A percentile compares a stretch with the other conserved stretches of the same genome.
Evolutionary conservation across 1,140 invertebrate species (phyloP).

Genomic region (Halotydeus destructor): DNA sequence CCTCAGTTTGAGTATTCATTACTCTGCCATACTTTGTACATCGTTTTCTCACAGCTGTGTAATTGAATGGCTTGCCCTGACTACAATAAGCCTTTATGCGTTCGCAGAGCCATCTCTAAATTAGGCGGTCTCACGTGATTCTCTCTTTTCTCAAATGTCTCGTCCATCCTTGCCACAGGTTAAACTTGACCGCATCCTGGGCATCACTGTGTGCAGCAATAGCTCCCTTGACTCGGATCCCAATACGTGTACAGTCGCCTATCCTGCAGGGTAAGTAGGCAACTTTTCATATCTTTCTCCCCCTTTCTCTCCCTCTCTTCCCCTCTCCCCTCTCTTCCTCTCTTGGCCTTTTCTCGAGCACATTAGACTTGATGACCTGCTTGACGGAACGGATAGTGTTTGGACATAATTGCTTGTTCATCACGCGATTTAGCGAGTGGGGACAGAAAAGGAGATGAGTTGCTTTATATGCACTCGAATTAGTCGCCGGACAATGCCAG

Average conservation of each 20-base stretch:
- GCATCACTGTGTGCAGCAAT: conserved; percentile 73
- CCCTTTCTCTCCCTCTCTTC: not conserved
- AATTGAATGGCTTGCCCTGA: not conserved
- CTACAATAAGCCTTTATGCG: not conserved
- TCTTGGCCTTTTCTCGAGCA: too few relatives aligned
- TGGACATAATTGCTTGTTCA: too few relatives aligned
- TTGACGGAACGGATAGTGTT: too few relatives aligned
- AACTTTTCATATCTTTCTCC: conserved; percentile 5
- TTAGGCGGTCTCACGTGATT: not conserved
- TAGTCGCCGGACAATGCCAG: too few relatives aligned
- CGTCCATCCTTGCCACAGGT: conserved; percentile 46
- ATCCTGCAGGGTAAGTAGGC: conserved; percentile 73
- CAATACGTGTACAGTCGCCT: conserved; percentile 61
- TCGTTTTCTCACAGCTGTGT: not conserved
- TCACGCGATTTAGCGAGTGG: too few relatives aligned
- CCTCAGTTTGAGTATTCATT: not conserved
- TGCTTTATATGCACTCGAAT: too few relatives aligned
- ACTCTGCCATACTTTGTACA: not conserved
- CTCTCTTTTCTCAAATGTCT: not conserved
- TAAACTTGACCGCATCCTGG: conserved; percentile 74
- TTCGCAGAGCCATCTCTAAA: not conserved
- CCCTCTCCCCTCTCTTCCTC: too few relatives aligned
- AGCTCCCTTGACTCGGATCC: conserved; percentile 70
- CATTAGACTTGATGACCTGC: too few relatives aligned
- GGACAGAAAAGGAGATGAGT: too few relatives aligned